Evolutionary conservation across 2,113 vertebrate species (phyloP), one percentile per base, ranked within the genome.

Genomic region (Colinus virginianus): DNA sequence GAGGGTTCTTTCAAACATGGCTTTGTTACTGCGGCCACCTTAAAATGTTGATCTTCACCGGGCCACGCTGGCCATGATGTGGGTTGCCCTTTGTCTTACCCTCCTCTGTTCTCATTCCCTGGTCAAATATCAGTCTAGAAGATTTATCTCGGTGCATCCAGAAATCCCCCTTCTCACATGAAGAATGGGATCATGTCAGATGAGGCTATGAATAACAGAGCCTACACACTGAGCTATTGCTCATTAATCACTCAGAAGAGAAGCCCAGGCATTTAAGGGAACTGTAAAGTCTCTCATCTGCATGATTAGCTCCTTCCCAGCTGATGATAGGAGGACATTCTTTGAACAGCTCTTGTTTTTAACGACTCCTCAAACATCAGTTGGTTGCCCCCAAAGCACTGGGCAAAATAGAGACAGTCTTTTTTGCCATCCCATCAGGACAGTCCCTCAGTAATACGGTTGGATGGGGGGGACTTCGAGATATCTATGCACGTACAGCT

Each of bases 261-360:
- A 62, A 84, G 74, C 56, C 26, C 40, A 30, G 55, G 67, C 36
- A 5, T 64, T 89, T 77, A 62, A 61, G 72, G 32, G 56, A 85
- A 55, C 78, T 72, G 46, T 84, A 58, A 25, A n/a, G 12, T 69
- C 59, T 36, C 84, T 96, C 84, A 93, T 91, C 84, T 93, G 88
- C 91, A 92, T 95, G 88, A 95, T 95, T 89, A 95, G 84, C 63
- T 94, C 77, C 83, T 82, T 62, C 40, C 80, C 82, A 82, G 67
- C 71, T 95, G 87, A 95, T 92, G 78, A 87, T 6, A 74, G 67
- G 56, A 88, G 94, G 86, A 66, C 67, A 61, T 17, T 45, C 61
- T 78, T 69, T 40, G 48, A 78, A 69, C 67, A 69, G 46, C 26
- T 70, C 51, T 25, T 8, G 42, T 21, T 78, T 83, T 68, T 71